Percentiles rank a stretch among this genome's conserved stretches.
phyloP scores from a whole-genome alignment of 2,888 invertebrate genomes.

The Aethes cnicana region DNA sequence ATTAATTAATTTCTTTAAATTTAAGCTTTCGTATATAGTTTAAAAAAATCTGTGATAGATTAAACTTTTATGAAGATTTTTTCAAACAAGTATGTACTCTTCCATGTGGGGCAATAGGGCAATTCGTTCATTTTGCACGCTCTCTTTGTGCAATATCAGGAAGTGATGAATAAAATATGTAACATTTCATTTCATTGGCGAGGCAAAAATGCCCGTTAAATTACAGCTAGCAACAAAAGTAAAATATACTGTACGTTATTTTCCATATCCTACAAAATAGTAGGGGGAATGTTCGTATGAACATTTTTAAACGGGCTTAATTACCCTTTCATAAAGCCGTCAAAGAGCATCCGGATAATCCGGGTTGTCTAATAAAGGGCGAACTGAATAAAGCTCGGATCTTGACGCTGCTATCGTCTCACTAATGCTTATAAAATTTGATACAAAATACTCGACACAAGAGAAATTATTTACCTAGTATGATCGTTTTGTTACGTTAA shows the following conservation, averaged over 20 bases:
- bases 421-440: background rate
- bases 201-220: slow-evolving; percentile 10
- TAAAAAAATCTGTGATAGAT: no score
- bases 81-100: slow-evolving; percentile 3
- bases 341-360: slow-evolving; percentile 24
- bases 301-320: slow-evolving; percentile 17
- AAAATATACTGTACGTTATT: slow-evolving; percentile 12
- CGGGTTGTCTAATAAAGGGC: slow-evolving; percentile 24
- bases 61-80: background rate
- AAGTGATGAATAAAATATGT: slow-evolving; percentile 21
- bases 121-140: slow-evolving; percentile 3
- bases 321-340: slow-evolving; percentile 22
- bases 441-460: background rate
- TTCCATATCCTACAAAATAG: slow-evolving; percentile 17
- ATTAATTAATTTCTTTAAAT: no score
- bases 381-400: slow-evolving; percentile 12
- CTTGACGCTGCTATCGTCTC: slow-evolving; percentile 2
- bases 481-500: background rate
- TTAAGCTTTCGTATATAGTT: no score
- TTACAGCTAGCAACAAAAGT: background rate
- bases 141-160: slow-evolving; percentile 10
- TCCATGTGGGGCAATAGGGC: slow-evolving; percentile 16
- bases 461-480: background rate
- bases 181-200: slow-evolving; percentile 16
- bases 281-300: slow-evolving; percentile 11